Evolutionary conservation across 2,888 invertebrate species (phyloP), one percentile per base, ranked within the genome.

Genomic region (Conistra vaccinii): DNA sequence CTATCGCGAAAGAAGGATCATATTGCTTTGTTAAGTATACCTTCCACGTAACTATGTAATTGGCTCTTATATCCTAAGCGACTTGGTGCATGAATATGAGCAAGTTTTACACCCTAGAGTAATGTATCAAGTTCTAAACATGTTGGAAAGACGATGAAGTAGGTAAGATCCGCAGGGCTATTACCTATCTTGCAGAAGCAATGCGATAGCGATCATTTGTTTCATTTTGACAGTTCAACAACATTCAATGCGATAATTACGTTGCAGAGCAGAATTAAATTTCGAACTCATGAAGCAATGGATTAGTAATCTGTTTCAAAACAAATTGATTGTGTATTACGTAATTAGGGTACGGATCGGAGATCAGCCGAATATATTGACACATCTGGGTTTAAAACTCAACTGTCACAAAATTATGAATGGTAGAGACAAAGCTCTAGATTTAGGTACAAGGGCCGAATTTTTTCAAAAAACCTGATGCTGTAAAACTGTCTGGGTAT

Each of bases 101-200:
- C 35, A 74, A 81, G 57, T 85, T 75, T 80, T 53, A 69, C 69
- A 69, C 61, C 35, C 53, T 45, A 23, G 67, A 35, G 81, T 70
- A 60, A 60, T 61, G 60, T 73, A 70, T 58, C 42, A 39, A 58
- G 51, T n/a, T 67, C 17, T 39, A 23, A 68, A 73, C 26, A 55
- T 58, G 14, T 55, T 42, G 17, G 51, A 55, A 32, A 48, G n/a
- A 55, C 29, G 42, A 45, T 29, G 7, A 14, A 26, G 35, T 48
- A 70, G 26, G 1, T 69, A 23, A 26, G 4, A n/a, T n/a, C n/a
- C n/a, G n/a, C n/a, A n/a, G n/a, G n/a, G n/a, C n/a, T n/a, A n/a
- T n/a, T n/a, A n/a, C n/a, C n/a, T n/a, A n/a, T n/a, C n/a, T n/a
- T n/a, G n/a, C n/a, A n/a, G n/a, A n/a, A n/a, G n/a, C n/a, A n/a